These are phyloP conservation scores for Sinonovacula constricta DNA, from an alignment of 1,140 invertebrate species.

Conservation along the genomic window DNA sequence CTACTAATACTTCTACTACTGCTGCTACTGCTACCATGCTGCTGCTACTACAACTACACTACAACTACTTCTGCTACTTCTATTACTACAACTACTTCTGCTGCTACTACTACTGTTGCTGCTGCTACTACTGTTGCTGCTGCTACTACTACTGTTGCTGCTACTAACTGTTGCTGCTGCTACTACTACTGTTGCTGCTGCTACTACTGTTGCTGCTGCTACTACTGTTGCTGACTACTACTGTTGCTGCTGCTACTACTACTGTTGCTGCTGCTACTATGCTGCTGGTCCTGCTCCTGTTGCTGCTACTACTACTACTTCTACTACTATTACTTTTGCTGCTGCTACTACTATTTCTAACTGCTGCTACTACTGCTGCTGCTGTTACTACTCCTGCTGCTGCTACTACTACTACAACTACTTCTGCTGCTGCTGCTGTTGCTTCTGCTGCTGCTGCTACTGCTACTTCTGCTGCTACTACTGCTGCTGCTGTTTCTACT, in stretches of 20 bases:
- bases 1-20: too few relatives aligned
- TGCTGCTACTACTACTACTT: conserved; percentile 8
- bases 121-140: neutral
- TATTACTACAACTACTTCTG: too few relatives aligned
- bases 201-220: conserved; percentile 11
- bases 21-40: neutral
- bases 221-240: too few relatives aligned
- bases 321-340: conserved; percentile 6
- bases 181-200: conserved; percentile 13
- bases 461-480: too few relatives aligned
- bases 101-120: neutral
- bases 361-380: conserved; percentile 18
- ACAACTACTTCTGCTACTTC: neutral
- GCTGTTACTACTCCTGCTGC: too few relatives aligned
- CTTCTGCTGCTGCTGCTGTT: too few relatives aligned
- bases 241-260: conserved; percentile 6
- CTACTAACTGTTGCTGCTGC: conserved; percentile 1
- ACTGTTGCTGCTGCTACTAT: neutral
- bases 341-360: too few relatives aligned
- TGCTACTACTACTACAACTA: too few relatives aligned
- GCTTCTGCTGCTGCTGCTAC: too few relatives aligned
- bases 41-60: too few relatives aligned
- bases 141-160: too few relatives aligned
- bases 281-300: neutral
- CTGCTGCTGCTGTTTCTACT: too few relatives aligned